These are phyloP conservation scores for Cabera pusaria DNA, from an alignment of 2,888 invertebrate genomes.

Conservation along the genomic window DNA sequence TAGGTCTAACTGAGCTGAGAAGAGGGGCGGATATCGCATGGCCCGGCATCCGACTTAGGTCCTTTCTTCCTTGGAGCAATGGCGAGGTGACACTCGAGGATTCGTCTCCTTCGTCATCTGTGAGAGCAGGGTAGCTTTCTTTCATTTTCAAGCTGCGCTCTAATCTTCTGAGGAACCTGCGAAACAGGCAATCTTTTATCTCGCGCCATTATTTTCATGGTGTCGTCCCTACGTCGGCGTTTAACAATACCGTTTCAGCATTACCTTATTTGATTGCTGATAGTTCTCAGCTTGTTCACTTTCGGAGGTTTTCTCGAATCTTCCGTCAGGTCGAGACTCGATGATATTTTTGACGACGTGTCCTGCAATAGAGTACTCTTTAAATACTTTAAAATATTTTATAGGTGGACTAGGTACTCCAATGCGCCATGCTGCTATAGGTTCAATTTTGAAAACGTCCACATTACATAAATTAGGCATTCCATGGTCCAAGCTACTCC, in stretches of 20 bases:
- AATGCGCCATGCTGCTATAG: constrained; percentile 11
- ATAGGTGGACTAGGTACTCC: no score
- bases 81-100: constrained; percentile 87
- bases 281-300: constrained; percentile 87
- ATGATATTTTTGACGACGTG: constrained; percentile 84
- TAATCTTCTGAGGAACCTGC: constrained; percentile 87
- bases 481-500: constrained; percentile 12
- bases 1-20: constrained; percentile 71
- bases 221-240: no score
- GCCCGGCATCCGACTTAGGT: constrained; percentile 54
- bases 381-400: no score
- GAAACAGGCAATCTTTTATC: constrained; percentile 21
- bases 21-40: constrained; percentile 76
- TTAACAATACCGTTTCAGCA: constrained; percentile 1
- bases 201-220: constrained; percentile 10
- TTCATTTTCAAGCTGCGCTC: constrained; percentile 88
- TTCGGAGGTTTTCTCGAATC: constrained; percentile 83
- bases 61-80: constrained; percentile 75
- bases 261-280: constrained; percentile 91
- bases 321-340: constrained; percentile 81
- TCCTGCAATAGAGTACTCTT: constrained; percentile 72
- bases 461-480: constrained; percentile 11
- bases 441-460: constrained; percentile 4
- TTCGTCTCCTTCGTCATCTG: constrained; percentile 83
- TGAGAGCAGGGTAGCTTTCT: constrained; percentile 83